Percentiles rank a stretch among this genome's conserved stretches.
Conservation (phyloP, 2,888 invertebrate genomes). For the Drosophila kokeensis region DNA sequence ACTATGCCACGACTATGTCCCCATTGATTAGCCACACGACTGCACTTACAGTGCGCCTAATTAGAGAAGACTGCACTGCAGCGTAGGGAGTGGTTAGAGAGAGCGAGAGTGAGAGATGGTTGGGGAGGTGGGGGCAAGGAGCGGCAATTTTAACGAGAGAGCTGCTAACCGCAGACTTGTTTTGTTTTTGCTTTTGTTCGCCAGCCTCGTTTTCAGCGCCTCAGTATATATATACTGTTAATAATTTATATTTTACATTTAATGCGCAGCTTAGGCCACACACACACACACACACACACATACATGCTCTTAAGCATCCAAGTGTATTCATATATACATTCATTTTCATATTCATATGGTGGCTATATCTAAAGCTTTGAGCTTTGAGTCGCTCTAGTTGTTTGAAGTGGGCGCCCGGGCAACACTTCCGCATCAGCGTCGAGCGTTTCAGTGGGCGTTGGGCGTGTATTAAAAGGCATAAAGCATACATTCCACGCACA, state of each 20-base stretch:
- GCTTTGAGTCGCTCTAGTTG: slow-evolving; percentile 69
- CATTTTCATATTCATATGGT: slow-evolving; percentile 61
- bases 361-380: slow-evolving; percentile 55
- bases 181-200: slow-evolving; percentile 27
- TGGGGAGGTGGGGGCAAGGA: not conserved
- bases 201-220: slow-evolving; percentile 26
- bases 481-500: slow-evolving; percentile 52
- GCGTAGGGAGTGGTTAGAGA: not conserved
- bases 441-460: slow-evolving; percentile 36
- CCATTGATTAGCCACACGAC: slow-evolving; percentile 63
- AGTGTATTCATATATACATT: slow-evolving; percentile 62
- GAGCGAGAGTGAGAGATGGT: not conserved
- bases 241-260: slow-evolving; percentile 80
- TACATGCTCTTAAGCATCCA: slow-evolving; percentile 23
- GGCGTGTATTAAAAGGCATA: slow-evolving; percentile 57
- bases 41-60: slow-evolving; percentile 63
- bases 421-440: slow-evolving; percentile 75
- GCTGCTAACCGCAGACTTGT: slow-evolving; percentile 45
- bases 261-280: slow-evolving; percentile 73
- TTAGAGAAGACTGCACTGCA: slow-evolving; percentile 53
- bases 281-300: slow-evolving; percentile 19
- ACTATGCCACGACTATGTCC: slow-evolving; percentile 5
- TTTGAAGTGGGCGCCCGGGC: slow-evolving; percentile 72
- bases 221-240: slow-evolving; percentile 57
- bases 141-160: slow-evolving; percentile 38